Evolutionary conservation across 2,113 vertebrate genomes (phyloP).

Genomic region (Nerophis ophidion): DNA sequence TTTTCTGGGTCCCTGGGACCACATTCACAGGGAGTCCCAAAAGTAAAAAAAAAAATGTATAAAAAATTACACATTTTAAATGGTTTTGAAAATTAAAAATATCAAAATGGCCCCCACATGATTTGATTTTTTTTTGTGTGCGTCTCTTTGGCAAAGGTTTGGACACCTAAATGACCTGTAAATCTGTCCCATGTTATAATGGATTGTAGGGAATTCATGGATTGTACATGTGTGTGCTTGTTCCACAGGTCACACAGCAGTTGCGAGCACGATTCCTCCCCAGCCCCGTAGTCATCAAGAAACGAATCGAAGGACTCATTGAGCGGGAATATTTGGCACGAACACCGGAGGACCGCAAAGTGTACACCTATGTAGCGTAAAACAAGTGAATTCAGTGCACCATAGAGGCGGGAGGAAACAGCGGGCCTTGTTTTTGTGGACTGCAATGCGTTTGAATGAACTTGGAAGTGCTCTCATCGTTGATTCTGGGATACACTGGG

Average conservation of each 20-base stretch:
- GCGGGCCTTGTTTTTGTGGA: conserved; percentile 58
- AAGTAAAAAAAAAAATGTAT: no score
- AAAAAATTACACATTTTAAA: no score
- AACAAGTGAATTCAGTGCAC: conserved; percentile 52
- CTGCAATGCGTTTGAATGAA: conserved; percentile 61
- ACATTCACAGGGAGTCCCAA: no score
- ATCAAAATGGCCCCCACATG: no score
- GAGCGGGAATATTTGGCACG: conserved; percentile 99
- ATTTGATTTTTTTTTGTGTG: no score
- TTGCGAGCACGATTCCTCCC: conserved; percentile 96
- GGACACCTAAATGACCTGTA: no score
- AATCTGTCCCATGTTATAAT: no score
- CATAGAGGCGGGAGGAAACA: conserved; percentile 47
- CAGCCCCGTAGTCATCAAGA: conserved; percentile 99
- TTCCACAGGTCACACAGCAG: conserved; percentile 92
- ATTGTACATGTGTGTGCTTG: conserved; percentile 19
- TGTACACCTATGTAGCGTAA: conserved; percentile 99
- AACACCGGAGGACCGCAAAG: conserved; percentile 99
- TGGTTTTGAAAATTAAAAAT: no score
- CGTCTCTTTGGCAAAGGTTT: no score
- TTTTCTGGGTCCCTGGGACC: no score
- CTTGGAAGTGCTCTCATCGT: conserved; percentile 59
- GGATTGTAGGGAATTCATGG: conserved; percentile 1
- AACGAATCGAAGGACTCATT: conserved; percentile 99
- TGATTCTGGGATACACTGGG: conserved; percentile 72